Percentiles rank a stretch among this genome's conserved stretches.
Evolutionary conservation across 2,113 vertebrate species (phyloP).

Genomic region (Nestor notabilis): DNA sequence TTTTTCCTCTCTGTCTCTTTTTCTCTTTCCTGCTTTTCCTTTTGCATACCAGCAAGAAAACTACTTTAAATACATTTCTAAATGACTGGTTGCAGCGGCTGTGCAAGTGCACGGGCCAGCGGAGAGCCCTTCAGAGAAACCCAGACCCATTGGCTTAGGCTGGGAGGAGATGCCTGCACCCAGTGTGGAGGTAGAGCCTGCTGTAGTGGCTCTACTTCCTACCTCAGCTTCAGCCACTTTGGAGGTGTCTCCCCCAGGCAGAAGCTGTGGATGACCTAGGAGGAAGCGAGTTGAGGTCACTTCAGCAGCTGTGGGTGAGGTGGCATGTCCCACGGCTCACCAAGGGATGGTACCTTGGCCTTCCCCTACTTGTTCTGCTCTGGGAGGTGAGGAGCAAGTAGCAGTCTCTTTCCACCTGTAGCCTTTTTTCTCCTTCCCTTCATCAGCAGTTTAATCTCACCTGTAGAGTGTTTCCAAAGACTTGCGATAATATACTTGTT

Average conservation of each 20-base stretch:
- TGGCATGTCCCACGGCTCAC: background rate
- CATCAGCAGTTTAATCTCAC: background rate
- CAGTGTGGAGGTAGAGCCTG: background rate
- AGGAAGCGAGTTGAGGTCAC: fast-evolving
- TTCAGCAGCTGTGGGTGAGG: fast-evolving
- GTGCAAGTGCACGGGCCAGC: background rate
- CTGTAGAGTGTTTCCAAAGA: background rate
- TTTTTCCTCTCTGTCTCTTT: background rate
- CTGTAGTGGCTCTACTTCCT: background rate
- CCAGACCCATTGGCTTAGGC: background rate
- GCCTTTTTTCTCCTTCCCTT: background rate
- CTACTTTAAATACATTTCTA: background rate
- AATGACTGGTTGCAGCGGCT: background rate
- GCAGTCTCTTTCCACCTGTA: fast-evolving
- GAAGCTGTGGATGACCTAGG: background rate
- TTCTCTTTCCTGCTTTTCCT: background rate
- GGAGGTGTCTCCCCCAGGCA: background rate
- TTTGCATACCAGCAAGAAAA: background rate
- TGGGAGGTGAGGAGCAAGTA: background rate
- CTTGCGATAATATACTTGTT: background rate
- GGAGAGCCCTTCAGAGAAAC: background rate
- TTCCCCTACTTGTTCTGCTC: background rate
- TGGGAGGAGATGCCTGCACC: background rate
- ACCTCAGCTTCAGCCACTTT: fast-evolving
- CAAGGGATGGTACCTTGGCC: background rate